Evolutionary conservation across 2,797 vertebrate genomes (phyloP).

Genomic region (Danio albolineatus): DNA sequence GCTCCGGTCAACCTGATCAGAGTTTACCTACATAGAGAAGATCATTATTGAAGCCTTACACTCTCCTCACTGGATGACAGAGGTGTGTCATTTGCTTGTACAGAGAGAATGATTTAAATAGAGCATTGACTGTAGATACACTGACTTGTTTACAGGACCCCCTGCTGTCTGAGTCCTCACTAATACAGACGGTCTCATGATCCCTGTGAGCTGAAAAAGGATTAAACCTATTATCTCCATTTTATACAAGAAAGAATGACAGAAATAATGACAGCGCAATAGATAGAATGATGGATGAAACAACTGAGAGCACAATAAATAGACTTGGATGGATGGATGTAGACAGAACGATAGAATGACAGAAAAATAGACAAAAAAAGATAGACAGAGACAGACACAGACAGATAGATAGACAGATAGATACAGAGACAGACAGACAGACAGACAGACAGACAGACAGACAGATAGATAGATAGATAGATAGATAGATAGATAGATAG

Average conservation of each 20-base stretch:
- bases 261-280: neutral
- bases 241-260: neutral
- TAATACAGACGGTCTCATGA: constrained; percentile 39
- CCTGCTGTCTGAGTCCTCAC: constrained; percentile 31
- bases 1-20: constrained; percentile 79
- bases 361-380: too few species aligned
- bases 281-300: too few species aligned
- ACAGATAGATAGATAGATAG: too few species aligned
- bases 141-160: constrained; percentile 52
- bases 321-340: too few species aligned
- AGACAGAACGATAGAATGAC: too few species aligned
- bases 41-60: neutral
- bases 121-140: neutral
- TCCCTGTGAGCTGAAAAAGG: constrained; percentile 48
- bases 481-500: neutral
- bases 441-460: too few species aligned
- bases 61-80: neutral
- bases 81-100: neutral
- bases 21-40: constrained; percentile 17
- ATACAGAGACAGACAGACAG: too few species aligned
- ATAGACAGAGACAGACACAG: too few species aligned
- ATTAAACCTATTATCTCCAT: neutral
- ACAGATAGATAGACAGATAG: too few species aligned
- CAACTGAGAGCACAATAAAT: too few species aligned
- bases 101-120: neutral